Conservation (phyloP, 2,888 invertebrate species). For the Scaptomyza reducta region DNA sequence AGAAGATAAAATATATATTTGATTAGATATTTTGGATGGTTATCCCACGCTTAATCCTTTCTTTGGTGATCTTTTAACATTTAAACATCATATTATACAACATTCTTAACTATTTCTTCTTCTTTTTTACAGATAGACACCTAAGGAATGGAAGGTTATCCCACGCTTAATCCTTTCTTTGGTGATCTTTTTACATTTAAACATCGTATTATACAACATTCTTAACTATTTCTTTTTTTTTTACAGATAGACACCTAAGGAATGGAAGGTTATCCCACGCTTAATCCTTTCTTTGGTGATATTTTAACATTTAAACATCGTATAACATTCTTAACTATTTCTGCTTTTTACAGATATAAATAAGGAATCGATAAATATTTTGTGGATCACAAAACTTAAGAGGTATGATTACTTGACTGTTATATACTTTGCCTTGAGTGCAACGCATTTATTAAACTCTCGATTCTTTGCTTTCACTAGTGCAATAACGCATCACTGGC, state of each 20-base stretch:
- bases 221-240: background rate
- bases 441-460: slow-evolving; percentile 2
- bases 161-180: slow-evolving; percentile 9
- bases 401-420: too few species aligned
- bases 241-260: background rate
- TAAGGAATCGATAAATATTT: background rate
- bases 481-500: too few species aligned
- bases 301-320: background rate
- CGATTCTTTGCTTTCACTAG: background rate
- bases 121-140: background rate
- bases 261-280: slow-evolving; percentile 13
- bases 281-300: slow-evolving; percentile 4
- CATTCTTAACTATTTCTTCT: background rate
- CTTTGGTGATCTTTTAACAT: background rate
- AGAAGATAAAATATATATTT: slow-evolving; percentile 18
- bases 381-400: background rate
- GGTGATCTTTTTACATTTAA: background rate
- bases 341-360: background rate
- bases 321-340: background rate
- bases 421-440: background rate
- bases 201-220: background rate
- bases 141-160: slow-evolving; percentile 10
- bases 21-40: slow-evolving; percentile 19
- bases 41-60: slow-evolving; percentile 20
- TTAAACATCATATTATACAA: background rate